phyloP scores from a whole-genome alignment of 2,888 invertebrate species.

The Phyto melanocephala region DNA sequence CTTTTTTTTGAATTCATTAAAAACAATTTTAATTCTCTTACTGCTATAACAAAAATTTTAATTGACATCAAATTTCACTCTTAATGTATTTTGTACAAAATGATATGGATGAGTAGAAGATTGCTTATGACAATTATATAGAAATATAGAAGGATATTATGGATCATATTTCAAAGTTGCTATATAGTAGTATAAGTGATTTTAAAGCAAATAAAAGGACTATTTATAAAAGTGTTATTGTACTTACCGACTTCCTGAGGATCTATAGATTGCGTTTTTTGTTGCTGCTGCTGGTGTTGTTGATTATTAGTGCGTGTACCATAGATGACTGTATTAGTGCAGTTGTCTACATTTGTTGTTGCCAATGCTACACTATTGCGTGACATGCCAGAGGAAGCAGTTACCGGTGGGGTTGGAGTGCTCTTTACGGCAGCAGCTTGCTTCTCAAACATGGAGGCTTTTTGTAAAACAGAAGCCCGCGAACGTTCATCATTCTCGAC shows the following conservation, averaged over 20 bases:
- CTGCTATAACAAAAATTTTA: background rate
- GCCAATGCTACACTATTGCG: constrained; percentile 30
- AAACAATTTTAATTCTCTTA: background rate
- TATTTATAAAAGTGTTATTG: background rate
- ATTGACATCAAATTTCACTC: constrained; percentile 30
- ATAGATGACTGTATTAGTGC: constrained; percentile 56
- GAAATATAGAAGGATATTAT: background rate
- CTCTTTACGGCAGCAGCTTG: constrained; percentile 72
- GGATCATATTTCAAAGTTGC: background rate
- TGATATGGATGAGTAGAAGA: background rate
- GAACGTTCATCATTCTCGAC: constrained; percentile 76
- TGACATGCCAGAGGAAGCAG: constrained; percentile 28
- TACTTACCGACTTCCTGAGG: constrained; percentile 76
- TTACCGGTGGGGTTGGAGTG: constrained; percentile 45
- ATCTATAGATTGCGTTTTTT: constrained; percentile 64
- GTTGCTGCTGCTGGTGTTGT: constrained; percentile 51
- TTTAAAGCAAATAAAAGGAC: background rate
- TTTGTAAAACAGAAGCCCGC: constrained; percentile 78
- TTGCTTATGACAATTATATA: background rate
- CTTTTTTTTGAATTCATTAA: no score
- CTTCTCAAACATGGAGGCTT: constrained; percentile 79
- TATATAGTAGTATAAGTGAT: background rate
- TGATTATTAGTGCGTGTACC: constrained; percentile 57
- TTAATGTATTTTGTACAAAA: constrained; percentile 15
- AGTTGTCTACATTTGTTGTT: constrained; percentile 30